Percentiles rank a stretch among this genome's conserved stretches.
phyloP scores from a whole-genome alignment of 1,140 invertebrate species.

The Papilio polytes region DNA sequence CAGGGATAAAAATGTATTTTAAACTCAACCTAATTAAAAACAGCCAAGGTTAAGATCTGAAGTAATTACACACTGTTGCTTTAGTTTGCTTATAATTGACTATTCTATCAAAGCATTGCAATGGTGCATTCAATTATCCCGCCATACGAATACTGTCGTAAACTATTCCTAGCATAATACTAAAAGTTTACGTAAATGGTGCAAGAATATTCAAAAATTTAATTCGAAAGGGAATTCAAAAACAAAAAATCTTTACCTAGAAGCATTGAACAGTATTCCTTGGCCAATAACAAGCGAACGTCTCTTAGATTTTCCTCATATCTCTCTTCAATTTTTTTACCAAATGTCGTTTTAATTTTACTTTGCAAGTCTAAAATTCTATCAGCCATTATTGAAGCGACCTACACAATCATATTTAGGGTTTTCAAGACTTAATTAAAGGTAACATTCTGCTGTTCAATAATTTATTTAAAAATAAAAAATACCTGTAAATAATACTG shows the following conservation, averaged over 20 bases:
- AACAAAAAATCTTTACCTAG: constrained; percentile 56
- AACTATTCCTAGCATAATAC: no score
- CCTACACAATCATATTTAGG: constrained; percentile 39
- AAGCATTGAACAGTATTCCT: constrained; percentile 84
- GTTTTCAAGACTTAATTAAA: not conserved
- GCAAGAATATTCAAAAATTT: no score
- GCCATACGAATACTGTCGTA: no score
- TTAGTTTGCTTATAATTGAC: no score
- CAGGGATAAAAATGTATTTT: no score
- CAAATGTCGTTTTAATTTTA: constrained; percentile 81
- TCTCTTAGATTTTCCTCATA: constrained; percentile 83
- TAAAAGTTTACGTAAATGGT: no score
- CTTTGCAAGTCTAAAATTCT: constrained; percentile 76
- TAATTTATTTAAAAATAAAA: not conserved
- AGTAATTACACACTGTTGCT: no score
- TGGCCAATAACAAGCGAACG: constrained; percentile 83
- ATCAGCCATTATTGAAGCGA: constrained; percentile 75
- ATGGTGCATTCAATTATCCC: no score
- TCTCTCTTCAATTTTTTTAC: constrained; percentile 72
- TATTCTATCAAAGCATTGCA: no score
- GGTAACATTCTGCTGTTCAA: not conserved
- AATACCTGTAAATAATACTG: constrained; percentile 84
- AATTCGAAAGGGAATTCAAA: no score
- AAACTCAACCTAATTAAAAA: no score
- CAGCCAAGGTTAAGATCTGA: no score